Base-by-base conservation (phyloP, 1,140 invertebrate species). In the Caligus rogercresseyi region DNA sequence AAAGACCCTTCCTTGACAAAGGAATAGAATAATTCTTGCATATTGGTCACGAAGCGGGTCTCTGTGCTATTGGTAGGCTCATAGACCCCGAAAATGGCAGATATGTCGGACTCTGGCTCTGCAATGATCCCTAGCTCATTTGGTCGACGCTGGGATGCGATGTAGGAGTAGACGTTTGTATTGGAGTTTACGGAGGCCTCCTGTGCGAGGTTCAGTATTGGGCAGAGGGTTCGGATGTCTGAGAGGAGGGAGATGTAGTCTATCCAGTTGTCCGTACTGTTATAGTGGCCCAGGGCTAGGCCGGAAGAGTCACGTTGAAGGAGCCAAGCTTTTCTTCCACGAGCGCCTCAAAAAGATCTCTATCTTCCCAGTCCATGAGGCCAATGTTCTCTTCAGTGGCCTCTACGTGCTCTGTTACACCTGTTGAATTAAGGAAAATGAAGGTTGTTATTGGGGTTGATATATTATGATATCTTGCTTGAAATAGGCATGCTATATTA, bases 11-110 rank as follows among this genome's bases (percentile, higher is more conserved):
- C 63, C 74, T 81, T 81, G 0, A 87, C 84, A 66, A 80, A 89
- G 65, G 83, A 79, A 68, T 87, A 87, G 70, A 89, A 89, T 0
- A 87, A 70, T 59, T 84, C 80, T 69, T 87, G 85, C 75, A 89
- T 86, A 1, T 85, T 82, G 1, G 80, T 79, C 26, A 85, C 78
- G 65, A 83, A 87, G 20, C 82, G 74, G 54, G 81, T 78, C 68
- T 86, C 82, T 66, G 82, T 82, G 0, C 80, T 79, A 16, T 79
- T 81, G 60, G 78, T 79, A 0, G 82, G 78, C 55, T 82, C 79
- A 64, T 85, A 85, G 15, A 81, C 78, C 0, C 85, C 85, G 2
- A 89, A 74, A 66, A 89, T 88, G 0, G 85, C 84, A 54, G 82
- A 80, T 0, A 87, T 78, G 69, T 86, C 83, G 7, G 78, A 77